Evolutionary conservation across 2,888 invertebrate genomes (phyloP), one percentile per base, ranked within the genome.

Genomic region (Pristionchus japonicus): DNA sequence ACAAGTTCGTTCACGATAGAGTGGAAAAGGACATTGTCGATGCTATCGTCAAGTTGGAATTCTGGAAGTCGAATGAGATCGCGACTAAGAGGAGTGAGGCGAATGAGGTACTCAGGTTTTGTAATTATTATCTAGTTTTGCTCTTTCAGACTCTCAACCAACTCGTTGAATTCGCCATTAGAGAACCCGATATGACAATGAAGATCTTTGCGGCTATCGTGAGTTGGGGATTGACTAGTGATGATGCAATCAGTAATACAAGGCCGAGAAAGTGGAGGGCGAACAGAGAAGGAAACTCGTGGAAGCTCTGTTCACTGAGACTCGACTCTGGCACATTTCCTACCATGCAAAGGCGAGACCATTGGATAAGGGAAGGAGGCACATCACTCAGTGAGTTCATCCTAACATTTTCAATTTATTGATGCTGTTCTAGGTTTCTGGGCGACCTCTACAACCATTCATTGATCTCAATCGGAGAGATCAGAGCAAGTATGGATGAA

Each of bases 301-400:
- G 70, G 37, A 37, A 9, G 70, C 70, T 23, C 37, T 70, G 2
- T 70, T 70, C 70, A 37, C 6, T 6, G 70, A 70, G 37, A 70
- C 70, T 9, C 70, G 70, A 20, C 37, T 37, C 31, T 70, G 70
- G 70, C 70, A 70, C 70, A 70, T 70, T 37, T 70, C 70, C 1
- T 70, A 70, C 23, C 70, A 70, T 70, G 70, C 70, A 1, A 70
- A 37, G n/a, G 70, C 70, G 70, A 70, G 17, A 37, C 37, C 20
- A 70, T 20, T 70, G 20, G 70, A 70, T 23, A 70, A 70, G 70
- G 70, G 70, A 70, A 70, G 70, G 23, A 70, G 20, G 70, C 34
- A 70, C 37, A 70, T 70, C 20, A 70, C 70, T 70, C 20, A 37
- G 70, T 70, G n/a, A n/a, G n/a, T n/a, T n/a, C n/a, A n/a, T n/a